These are phyloP conservation scores for Halichondria panicea DNA, from an alignment of 37 sponge, comb jelly and placozoan species.

Conservation along the genomic window DNA sequence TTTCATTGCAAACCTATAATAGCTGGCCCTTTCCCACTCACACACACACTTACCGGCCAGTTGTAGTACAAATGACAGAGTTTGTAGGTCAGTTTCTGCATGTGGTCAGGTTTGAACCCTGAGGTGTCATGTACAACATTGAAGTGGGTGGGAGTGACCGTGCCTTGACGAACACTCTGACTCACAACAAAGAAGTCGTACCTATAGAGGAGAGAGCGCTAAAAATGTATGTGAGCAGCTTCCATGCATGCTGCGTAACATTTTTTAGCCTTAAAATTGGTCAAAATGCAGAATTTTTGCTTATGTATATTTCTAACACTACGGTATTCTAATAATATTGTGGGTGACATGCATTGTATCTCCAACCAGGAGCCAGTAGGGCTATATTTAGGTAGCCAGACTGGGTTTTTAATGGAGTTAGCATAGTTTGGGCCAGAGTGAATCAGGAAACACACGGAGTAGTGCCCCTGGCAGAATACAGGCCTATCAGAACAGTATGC, in stretches of 20 bases:
- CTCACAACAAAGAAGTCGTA: slow-evolving; percentile 98
- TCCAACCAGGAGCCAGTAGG: slow-evolving; percentile 43
- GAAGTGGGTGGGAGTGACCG: slow-evolving; percentile 96
- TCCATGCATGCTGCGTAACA: too few species aligned
- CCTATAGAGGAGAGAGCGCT: slow-evolving; percentile 29
- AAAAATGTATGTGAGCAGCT: not conserved
- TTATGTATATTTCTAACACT: too few species aligned
- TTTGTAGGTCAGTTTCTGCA: slow-evolving; percentile 96
- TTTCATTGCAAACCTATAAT: too few species aligned
- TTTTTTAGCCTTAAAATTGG: too few species aligned
- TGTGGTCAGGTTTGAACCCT: slow-evolving; percentile 90
- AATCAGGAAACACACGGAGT: slow-evolving; percentile 39
- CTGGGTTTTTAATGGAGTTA: slow-evolving; percentile 46
- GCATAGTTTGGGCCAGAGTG: slow-evolving; percentile 39
- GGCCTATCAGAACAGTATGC: not conserved
- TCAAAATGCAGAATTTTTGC: too few species aligned
- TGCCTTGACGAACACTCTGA: slow-evolving; percentile 94
- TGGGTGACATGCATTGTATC: too few species aligned
- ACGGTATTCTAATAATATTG: too few species aligned
- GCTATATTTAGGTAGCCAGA: not conserved
- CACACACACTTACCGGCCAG: slow-evolving; percentile 83
- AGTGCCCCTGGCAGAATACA: slow-evolving; percentile 33
- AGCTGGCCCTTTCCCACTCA: too few species aligned
- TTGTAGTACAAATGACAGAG: slow-evolving; percentile 96
- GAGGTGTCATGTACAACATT: slow-evolving; percentile 87